Base-by-base conservation (phyloP, 1,140 invertebrate genomes). In the Calycopis cecrops region DNA sequence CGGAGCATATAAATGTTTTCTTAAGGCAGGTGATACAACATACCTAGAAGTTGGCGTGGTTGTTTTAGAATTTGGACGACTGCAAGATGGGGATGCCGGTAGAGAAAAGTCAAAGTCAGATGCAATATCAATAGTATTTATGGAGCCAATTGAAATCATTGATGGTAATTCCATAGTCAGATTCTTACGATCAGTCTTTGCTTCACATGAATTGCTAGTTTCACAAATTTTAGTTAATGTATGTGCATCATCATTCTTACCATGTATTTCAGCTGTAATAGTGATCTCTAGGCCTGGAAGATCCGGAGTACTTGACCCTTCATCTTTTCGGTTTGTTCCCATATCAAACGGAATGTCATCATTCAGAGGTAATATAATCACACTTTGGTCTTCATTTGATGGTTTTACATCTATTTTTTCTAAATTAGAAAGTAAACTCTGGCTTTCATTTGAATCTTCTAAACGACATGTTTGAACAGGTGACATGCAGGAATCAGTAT, bases 341-440 rank as follows among this genome's bases (percentile, higher is more conserved):
- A 42, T 42, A 42, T n/a, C 40, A 8, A 42, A 42, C 40, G 40
- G 40, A 42, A 42, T 42, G n/a, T 42, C 40, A 42, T 42, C 40
- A 42, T 42, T 42, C 40, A 42, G 40, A 42, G 40, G 40, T 8
- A 42, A 12, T 42, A 42, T 11, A 11, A 42, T 42, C 6, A 8
- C 40, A 42, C n/a, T 42, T 8, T 42, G 40, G 40, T 42, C 40
- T 42, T 42, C 40, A 42, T 42, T 42, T 16, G 40, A 42, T 42
- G 14, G 4, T 42, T 42, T 42, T 11, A n/a, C 6, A 12, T 42
- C 6, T 42, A 11, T 42, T 4, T 42, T 42, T 42, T 42, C 40
- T 42, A 12, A 42, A 42, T 8, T 42, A 12, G 11, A 42, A 42
- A 42, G 4, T 6, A 11, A 42, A 42, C 11, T 11, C 40, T 42